Percentiles rank a stretch among this genome's conserved stretches.
These are phyloP conservation scores for Styela clava DNA, from an alignment of 23 tunicate genomes.

Conservation along the genomic window DNA sequence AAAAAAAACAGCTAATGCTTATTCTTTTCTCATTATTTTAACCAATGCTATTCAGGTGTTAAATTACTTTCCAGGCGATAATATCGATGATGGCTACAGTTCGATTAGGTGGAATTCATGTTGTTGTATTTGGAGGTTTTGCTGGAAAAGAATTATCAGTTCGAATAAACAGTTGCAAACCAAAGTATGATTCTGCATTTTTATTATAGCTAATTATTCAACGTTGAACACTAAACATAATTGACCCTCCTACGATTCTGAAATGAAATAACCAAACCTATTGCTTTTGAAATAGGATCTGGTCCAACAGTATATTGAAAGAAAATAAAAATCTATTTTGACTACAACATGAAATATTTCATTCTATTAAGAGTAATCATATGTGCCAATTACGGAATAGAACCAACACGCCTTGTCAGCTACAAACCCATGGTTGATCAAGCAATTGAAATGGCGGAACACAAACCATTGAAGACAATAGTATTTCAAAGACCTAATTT, in stretches of 20 bases:
- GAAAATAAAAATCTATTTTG: too few species aligned
- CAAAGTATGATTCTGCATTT: conserved; percentile 42
- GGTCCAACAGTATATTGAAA: too few species aligned
- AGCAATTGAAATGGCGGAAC: conserved; percentile 65
- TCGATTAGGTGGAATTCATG: conserved; percentile 87
- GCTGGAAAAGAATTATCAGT: conserved; percentile 89
- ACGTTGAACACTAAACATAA: too few species aligned
- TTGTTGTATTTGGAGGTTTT: conserved; percentile 97
- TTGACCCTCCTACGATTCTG: too few species aligned
- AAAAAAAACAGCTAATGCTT: background rate
- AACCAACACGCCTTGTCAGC: conserved; percentile 66
- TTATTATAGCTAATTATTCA: too few species aligned
- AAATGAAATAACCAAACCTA: too few species aligned
- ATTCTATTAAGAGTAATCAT: conserved; percentile 57
- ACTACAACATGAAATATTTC: too few species aligned
- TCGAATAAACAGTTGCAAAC: conserved; percentile 85
- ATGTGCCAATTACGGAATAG: conserved; percentile 91
- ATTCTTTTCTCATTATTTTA: too few species aligned
- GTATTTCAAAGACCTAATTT: conserved; percentile 73
- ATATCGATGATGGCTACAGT: conserved; percentile 74
- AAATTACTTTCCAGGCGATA: conserved; percentile 75
- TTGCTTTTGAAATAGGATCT: too few species aligned
- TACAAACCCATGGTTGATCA: conserved; percentile 91
- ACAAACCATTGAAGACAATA: conserved; percentile 70
- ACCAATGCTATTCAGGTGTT: too few species aligned